Conservation (phyloP, 1,140 invertebrate species). For the Neomicropteryx cornuta region DNA sequence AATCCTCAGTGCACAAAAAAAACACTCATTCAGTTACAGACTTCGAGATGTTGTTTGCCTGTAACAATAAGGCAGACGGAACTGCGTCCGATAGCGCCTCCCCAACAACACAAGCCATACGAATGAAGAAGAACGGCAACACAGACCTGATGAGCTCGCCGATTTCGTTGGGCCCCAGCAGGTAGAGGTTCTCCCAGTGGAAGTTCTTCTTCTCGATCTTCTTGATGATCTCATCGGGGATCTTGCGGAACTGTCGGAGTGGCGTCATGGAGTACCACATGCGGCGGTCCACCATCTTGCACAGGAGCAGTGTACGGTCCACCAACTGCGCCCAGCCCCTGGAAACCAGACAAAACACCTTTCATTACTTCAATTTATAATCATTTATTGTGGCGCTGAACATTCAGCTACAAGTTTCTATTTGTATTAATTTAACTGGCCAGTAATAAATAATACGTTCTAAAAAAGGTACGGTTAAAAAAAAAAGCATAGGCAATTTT, state of each 20-base stretch:
- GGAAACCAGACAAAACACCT: slow-evolving; percentile 42
- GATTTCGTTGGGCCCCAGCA: slow-evolving; percentile 94
- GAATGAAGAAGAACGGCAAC: too few relatives aligned
- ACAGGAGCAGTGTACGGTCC: slow-evolving; percentile 90
- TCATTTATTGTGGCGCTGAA: slow-evolving; percentile 2
- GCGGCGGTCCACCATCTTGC: slow-evolving; percentile 97
- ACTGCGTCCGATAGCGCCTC: too few relatives aligned
- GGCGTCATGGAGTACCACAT: slow-evolving; percentile 99
- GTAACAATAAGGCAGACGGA: too few relatives aligned
- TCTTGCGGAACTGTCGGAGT: slow-evolving; percentile 93
- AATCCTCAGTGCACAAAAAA: too few relatives aligned
- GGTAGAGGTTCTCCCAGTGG: slow-evolving; percentile 89
- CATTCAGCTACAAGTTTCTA: too few relatives aligned
- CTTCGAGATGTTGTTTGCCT: too few relatives aligned
- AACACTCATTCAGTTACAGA: too few relatives aligned
- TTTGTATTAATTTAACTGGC: too few relatives aligned
- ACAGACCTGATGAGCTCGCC: slow-evolving; percentile 92
- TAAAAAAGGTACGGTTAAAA: too few relatives aligned
- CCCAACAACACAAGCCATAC: too few relatives aligned
- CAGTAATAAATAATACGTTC: too few relatives aligned
- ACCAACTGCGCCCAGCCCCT: slow-evolving; percentile 96
- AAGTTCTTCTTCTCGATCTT: slow-evolving; percentile 98
- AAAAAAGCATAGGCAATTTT: too few relatives aligned
- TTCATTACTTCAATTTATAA: slow-evolving; percentile 7
- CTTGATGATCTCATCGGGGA: slow-evolving; percentile 95